Evolutionary conservation across 1,140 invertebrate species (phyloP).

Genomic region (Patella vulgata): DNA sequence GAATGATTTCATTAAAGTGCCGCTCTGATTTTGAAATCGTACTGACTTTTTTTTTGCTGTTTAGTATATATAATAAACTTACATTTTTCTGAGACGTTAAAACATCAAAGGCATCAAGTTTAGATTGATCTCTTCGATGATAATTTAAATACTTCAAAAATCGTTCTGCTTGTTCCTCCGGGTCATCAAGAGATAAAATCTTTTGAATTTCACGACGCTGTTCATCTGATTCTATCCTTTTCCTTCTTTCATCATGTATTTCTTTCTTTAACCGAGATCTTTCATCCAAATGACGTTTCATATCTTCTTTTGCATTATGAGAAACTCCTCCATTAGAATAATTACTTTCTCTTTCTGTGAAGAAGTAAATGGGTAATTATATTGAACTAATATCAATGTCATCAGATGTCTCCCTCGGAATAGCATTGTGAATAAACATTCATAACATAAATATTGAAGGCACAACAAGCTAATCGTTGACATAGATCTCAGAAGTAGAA

Average conservation of each 20-base stretch:
- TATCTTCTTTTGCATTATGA: not conserved
- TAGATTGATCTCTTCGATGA: not conserved
- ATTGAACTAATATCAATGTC: not conserved
- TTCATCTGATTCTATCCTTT: conserved; percentile 22
- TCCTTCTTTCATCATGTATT: conserved; percentile 1
- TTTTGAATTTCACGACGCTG: conserved; percentile 34
- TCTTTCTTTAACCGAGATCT: not conserved
- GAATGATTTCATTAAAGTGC: no score
- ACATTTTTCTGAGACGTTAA: not conserved
- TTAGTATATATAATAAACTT: no score
- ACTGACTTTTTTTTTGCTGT: no score
- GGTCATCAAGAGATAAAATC: conserved; percentile 42
- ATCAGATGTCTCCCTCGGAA: not conserved
- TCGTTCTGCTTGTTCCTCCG: conserved; percentile 34
- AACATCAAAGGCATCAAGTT: not conserved
- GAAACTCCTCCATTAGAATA: not conserved
- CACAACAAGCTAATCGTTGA: no score
- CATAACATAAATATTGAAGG: no score
- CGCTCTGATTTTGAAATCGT: no score
- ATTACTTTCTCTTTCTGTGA: not conserved
- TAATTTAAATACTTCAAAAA: conserved; percentile 30
- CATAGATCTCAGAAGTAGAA: no score
- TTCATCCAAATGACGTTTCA: conserved; percentile 1
- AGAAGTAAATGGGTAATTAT: not conserved
- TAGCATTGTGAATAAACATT: no score